A percentile compares a stretch with the other conserved stretches of the same genome.
Evolutionary conservation across 2,888 invertebrate species (phyloP).

Genomic region (Epistrophe grossulariae): DNA sequence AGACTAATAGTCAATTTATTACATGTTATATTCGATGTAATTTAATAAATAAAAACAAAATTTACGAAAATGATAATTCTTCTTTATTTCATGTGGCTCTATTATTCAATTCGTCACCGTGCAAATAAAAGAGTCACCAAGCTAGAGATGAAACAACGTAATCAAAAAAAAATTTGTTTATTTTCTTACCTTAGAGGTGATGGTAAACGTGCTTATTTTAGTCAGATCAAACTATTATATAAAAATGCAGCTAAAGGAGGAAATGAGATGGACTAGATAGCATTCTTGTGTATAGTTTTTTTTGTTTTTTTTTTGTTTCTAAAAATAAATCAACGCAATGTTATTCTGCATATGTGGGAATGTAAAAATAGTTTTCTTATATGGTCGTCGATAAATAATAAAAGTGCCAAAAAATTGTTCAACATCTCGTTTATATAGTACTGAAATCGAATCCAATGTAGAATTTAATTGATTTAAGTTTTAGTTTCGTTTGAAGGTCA

Average conservation of each 20-base stretch:
- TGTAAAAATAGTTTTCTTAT: slow-evolving; percentile 67
- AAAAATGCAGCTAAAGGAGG: slow-evolving; percentile 63
- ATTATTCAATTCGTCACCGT: not conserved
- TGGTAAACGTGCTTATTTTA: slow-evolving; percentile 42
- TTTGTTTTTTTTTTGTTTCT: slow-evolving; percentile 30
- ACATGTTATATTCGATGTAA: no score
- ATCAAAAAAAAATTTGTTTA: not conserved
- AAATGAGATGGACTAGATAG: slow-evolving; percentile 67
- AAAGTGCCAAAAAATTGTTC: slow-evolving; percentile 59
- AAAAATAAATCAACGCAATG: slow-evolving; percentile 69
- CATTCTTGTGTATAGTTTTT: slow-evolving; percentile 46
- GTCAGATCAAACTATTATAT: slow-evolving; percentile 45
- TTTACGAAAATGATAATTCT: no score
- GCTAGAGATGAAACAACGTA: not conserved
- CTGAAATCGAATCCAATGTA: slow-evolving; percentile 65
- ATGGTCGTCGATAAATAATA: slow-evolving; percentile 68
- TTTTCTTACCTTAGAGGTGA: slow-evolving; percentile 25
- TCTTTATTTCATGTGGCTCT: not conserved
- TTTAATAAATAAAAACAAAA: not conserved
- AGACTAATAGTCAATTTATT: no score
- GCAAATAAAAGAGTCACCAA: no score
- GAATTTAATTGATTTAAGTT: slow-evolving; percentile 48
- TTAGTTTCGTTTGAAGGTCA: slow-evolving; percentile 47
- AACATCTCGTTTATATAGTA: slow-evolving; percentile 16
- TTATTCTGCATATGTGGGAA: slow-evolving; percentile 68